A percentile compares a stretch with the other conserved stretches of the same genome.
Conservation (phyloP, 1,140 invertebrate species). For the Calycopis cecrops region DNA sequence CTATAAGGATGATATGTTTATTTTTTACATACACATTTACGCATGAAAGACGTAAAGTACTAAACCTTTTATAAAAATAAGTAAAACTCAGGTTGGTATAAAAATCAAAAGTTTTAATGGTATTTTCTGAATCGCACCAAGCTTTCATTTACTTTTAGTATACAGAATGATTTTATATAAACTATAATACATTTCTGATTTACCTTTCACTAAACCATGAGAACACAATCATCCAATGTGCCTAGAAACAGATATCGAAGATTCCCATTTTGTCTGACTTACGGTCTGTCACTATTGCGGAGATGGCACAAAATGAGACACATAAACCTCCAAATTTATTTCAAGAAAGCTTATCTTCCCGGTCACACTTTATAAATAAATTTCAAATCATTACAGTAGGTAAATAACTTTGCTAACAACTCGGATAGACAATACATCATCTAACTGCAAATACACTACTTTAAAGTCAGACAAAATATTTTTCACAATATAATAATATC, state of each 20-base stretch:
- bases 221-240: conserved; percentile 57
- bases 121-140: conserved; percentile 75
- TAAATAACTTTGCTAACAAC: conserved; percentile 16
- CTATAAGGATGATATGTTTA: too few relatives aligned
- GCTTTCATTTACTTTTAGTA: conserved; percentile 74
- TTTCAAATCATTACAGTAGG: conserved; percentile 15
- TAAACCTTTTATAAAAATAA: too few relatives aligned
- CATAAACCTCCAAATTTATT: conserved; percentile 31
- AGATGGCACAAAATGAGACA: conserved; percentile 56
- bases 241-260: conserved; percentile 52
- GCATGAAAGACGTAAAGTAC: too few relatives aligned
- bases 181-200: conserved; percentile 67
- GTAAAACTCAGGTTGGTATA: conserved; percentile 69
- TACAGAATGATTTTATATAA: conserved; percentile 72
- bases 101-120: conserved; percentile 76
- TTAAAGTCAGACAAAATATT: conserved; percentile 73
- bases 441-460: conserved; percentile 62
- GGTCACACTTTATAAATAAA: conserved; percentile 6
- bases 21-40: too few relatives aligned
- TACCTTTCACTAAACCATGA: conserved; percentile 51
- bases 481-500: conserved; percentile 71
- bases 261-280: conserved; percentile 70
- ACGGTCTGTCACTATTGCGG: conserved; percentile 41
- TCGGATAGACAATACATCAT: conserved; percentile 44
- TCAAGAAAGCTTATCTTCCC: conserved; percentile 25